These are phyloP conservation scores for Orius insidiosus DNA, from an alignment of 1,140 invertebrate species.

Conservation along the genomic window DNA sequence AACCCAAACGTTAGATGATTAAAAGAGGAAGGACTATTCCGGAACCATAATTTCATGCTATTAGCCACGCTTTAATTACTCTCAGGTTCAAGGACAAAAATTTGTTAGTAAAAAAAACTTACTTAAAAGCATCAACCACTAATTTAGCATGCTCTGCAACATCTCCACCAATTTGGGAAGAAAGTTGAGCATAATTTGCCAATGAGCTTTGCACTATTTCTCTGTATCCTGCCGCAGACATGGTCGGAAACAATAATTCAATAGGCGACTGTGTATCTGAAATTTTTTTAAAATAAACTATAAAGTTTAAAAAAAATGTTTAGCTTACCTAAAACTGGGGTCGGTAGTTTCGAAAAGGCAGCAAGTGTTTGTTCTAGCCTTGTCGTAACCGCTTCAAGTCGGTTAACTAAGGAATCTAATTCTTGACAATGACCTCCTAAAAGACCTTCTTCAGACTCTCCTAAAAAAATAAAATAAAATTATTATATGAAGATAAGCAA, in stretches of 20 bases:
- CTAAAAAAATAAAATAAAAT: no score
- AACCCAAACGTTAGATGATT: no score
- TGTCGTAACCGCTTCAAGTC: constrained; percentile 54
- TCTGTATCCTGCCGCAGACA: constrained; percentile 55
- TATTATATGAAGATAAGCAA: no score
- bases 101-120: constrained; percentile 11
- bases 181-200: constrained; percentile 52
- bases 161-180: constrained; percentile 74
- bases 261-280: neutral
- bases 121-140: constrained; percentile 71
- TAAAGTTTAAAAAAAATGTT: no score
- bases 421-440: constrained; percentile 23
- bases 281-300: no score
- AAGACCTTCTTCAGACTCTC: constrained; percentile 8
- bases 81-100: no score
- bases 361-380: constrained; percentile 38
- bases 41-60: no score
- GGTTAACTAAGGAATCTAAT: constrained; percentile 47
- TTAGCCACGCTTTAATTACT: no score
- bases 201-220: constrained; percentile 64
- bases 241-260: constrained; percentile 22
- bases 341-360: no score
- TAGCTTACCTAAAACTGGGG: no score
- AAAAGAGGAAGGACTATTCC: no score
- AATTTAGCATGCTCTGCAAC: constrained; percentile 67